Conservation (phyloP, 2,888 invertebrate species). For the Sarcophaga carnaria region DNA sequence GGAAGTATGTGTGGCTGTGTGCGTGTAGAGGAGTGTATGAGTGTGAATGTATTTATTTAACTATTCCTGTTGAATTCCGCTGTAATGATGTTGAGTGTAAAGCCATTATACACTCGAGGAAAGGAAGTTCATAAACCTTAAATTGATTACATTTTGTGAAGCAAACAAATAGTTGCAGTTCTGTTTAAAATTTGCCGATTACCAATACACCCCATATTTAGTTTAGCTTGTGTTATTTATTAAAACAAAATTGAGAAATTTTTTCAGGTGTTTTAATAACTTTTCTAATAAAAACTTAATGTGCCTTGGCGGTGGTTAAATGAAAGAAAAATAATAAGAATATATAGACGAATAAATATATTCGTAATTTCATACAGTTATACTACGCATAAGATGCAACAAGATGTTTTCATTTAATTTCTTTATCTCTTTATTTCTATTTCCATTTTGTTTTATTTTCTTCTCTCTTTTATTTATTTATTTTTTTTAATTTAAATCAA, state of each 20-base stretch:
- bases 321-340: conserved; percentile 18
- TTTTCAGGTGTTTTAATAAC: background rate
- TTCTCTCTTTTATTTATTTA: too few species aligned
- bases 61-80: conserved; percentile 1
- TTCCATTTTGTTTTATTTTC: too few species aligned
- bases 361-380: background rate
- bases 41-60: conserved; percentile 28
- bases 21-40: background rate
- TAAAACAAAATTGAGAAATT: too few species aligned
- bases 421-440: too few species aligned
- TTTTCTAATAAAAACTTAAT: conserved; percentile 11
- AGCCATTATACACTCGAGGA: background rate
- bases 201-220: too few species aligned
- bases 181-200: too few species aligned
- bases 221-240: too few species aligned
- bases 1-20: background rate
- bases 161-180: too few species aligned
- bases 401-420: too few species aligned
- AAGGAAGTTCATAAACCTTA: too few species aligned
- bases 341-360: background rate
- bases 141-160: too few species aligned
- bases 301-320: background rate
- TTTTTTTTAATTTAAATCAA: too few species aligned
- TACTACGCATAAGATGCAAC: background rate
- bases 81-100: conserved; percentile 2